Evolutionary conservation across 1,140 invertebrate genomes (phyloP), one percentile per base, ranked within the genome.

Genomic region (Glossosoma conforme): DNA sequence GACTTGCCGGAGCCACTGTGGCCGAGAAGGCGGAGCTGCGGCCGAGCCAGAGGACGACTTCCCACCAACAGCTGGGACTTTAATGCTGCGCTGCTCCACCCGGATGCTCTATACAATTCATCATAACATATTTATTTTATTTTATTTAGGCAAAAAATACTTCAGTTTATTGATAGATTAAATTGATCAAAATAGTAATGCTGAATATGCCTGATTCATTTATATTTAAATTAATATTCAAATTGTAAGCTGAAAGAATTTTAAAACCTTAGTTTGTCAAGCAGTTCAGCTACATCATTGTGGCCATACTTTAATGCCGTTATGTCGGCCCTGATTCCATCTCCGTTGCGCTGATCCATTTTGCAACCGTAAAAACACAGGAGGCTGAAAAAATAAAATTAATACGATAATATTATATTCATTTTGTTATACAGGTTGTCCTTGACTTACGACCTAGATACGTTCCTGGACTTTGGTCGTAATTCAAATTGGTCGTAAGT

Each of bases 271-370:
- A 91, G 67, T 60, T 78, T 81, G 62, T 80, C 82, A 32, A 92
- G 71, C 8, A 92, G 69, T 53, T 82, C 82, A 18, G 84, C 83
- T 52, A 90, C 86, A 56, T 87, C 78, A 36, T 80, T 80, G 64
- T 86, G 79, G 30, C 87, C 87, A 60, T 89, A 81, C 61, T 89
- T 87, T 32, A 90, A 74, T 13, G 89, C 88, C 51, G 86, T 85
- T 17, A 91, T 85, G 65, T 91, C 89, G 9, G 87, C 86, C 33
- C 84, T 80, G 21, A 91, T 84, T 49, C 87, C 87, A 67, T 87
- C 85, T 22, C 75, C 73, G 65, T 85, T 84, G 42, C 77, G 76
- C 57, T 81, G 77, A 58, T 85, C 82, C 6, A 85, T 78, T 52
- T 82, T 77, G 61, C 83, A 84, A 37, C 84, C 84, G 49, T 84